Conservation (phyloP, 2,113 vertebrate species). For the Polypterus senegalus region DNA sequence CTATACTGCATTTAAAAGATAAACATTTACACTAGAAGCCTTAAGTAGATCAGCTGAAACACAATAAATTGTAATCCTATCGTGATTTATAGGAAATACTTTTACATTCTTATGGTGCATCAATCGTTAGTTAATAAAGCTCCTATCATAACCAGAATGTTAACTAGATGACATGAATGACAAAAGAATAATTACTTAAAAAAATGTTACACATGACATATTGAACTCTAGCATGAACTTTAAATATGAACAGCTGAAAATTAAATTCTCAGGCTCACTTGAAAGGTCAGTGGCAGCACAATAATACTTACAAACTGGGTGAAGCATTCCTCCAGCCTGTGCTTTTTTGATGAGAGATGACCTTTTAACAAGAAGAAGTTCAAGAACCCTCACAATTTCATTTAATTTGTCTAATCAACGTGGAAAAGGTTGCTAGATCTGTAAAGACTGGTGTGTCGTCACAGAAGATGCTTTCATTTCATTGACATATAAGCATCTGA, state of each 20-base stretch:
- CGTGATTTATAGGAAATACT: too few species aligned
- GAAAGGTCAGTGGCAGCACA: background rate
- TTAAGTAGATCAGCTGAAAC: too few species aligned
- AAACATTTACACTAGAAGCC: too few species aligned
- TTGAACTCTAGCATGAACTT: background rate
- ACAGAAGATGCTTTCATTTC: too few species aligned
- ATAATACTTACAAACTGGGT: background rate
- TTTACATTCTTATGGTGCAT: too few species aligned
- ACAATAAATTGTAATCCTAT: too few species aligned
- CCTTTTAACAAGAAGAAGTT: conserved; percentile 3
- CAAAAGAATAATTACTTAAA: background rate
- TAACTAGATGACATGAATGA: background rate
- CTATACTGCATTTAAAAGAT: too few species aligned
- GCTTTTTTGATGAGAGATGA: background rate
- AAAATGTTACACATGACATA: background rate
- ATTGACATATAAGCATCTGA: too few species aligned
- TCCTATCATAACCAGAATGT: too few species aligned
- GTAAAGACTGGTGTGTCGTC: background rate
- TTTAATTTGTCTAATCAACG: background rate
- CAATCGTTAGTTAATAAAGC: too few species aligned
- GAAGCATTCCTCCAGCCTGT: background rate
- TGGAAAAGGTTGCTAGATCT: background rate
- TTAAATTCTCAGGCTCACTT: background rate
- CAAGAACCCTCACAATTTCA: conserved; percentile 1
- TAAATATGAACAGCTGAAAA: background rate